A percentile compares a stretch with the other conserved stretches of the same genome.
phyloP scores from a whole-genome alignment of 2,113 vertebrate species.

The human region GRCh38 chr12:118833501-118834000 shows the following conservation, averaged over 20 bases:
- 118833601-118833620: neutral
- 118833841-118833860: neutral
- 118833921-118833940: neutral
- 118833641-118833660: neutral
- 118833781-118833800: neutral
- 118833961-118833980: neutral
- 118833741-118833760: neutral
- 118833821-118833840: neutral
- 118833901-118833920: no score
- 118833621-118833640: neutral
- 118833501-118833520: neutral
- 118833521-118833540: neutral
- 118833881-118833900: neutral
- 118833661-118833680: neutral
- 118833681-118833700: neutral
- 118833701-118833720: neutral
- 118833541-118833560: fast-evolving
- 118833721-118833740: neutral
- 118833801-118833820: neutral
- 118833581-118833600: neutral
- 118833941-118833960: neutral
- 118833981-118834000: neutral
- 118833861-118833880: neutral
- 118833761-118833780: neutral
- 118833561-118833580: neutral